These are phyloP conservation scores for Puntigrus tetrazona DNA, from an alignment of 2,113 vertebrate genomes.

Conservation along the genomic window DNA sequence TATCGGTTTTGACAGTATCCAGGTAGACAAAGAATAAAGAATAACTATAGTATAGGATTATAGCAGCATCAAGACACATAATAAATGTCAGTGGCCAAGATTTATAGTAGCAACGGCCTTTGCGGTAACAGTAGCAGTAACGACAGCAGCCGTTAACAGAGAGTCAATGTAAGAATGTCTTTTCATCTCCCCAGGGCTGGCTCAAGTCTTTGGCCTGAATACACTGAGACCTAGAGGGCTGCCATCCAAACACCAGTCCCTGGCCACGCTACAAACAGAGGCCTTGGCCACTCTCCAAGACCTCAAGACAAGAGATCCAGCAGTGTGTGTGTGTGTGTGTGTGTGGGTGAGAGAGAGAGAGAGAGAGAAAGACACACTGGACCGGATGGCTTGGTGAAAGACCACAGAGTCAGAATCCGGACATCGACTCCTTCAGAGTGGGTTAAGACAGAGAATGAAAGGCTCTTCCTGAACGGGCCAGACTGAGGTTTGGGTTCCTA, in stretches of 20 bases:
- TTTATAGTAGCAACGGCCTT: constrained; percentile 1
- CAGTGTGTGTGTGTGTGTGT: constrained; percentile 14
- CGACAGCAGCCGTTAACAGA: constrained; percentile 25
- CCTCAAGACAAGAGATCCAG: constrained; percentile 29
- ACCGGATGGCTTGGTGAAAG: constrained; percentile 47
- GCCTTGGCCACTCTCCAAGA: constrained; percentile 26
- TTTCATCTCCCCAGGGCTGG: constrained; percentile 43
- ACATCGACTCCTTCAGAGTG: constrained; percentile 11
- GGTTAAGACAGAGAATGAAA: constrained; percentile 1
- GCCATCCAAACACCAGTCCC: constrained; percentile 52
- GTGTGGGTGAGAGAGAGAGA: constrained; percentile 30
- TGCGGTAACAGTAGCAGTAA: constrained; percentile 11
- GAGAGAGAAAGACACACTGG: constrained; percentile 33
- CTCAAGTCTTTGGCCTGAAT: constrained; percentile 46
- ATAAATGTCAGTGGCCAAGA: background rate
- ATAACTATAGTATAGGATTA: background rate
- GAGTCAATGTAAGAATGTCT: constrained; percentile 27
- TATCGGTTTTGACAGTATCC: background rate
- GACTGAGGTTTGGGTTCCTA: background rate
- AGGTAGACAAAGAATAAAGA: background rate
- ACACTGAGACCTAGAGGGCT: constrained; percentile 43
- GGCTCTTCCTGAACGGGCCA: constrained; percentile 11
- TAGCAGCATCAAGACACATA: background rate
- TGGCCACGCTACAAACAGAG: constrained; percentile 53
- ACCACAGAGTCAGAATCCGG: constrained; percentile 44